Percentiles rank a stretch among this genome's conserved stretches.
Evolutionary conservation across 1,140 invertebrate species (phyloP).

Genomic region (Orchestia grillus): DNA sequence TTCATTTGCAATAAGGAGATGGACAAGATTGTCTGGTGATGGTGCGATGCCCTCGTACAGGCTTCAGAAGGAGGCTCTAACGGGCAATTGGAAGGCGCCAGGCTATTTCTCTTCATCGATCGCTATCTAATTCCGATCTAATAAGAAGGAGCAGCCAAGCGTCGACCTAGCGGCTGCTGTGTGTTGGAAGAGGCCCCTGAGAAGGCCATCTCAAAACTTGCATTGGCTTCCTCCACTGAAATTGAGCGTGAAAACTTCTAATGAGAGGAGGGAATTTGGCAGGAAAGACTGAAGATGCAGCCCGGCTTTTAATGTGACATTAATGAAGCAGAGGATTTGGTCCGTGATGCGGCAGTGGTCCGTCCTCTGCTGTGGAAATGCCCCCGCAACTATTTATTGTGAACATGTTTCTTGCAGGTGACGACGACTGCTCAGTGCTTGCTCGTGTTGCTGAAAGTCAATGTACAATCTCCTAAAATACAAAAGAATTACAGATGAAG

Average conservation of each 20-base stretch:
- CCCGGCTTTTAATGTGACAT: neutral
- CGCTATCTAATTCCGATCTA: conserved; percentile 54
- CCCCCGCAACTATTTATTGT: neutral
- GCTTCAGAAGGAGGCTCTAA: conserved; percentile 37
- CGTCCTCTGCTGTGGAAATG: neutral
- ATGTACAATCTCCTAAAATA: neutral
- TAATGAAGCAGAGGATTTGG: neutral
- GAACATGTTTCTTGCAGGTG: neutral
- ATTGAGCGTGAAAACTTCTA: conserved; percentile 51
- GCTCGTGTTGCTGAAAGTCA: neutral
- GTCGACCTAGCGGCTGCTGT: conserved; percentile 28
- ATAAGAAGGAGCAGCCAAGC: conserved; percentile 35
- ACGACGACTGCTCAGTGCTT: neutral
- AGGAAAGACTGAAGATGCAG: conserved; percentile 25
- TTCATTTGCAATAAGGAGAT: neutral
- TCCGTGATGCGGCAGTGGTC: neutral
- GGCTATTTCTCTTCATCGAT: conserved; percentile 42
- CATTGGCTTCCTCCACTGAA: conserved; percentile 44
- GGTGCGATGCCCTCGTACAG: neutral
- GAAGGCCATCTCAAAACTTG: conserved; percentile 47
- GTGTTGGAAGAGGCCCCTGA: conserved; percentile 6
- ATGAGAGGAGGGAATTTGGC: conserved; percentile 16
- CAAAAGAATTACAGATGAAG: too few species aligned
- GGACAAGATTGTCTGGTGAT: neutral
- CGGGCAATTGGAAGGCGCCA: conserved; percentile 25